phyloP scores from a whole-genome alignment of 2,113 vertebrate species.

The Clupea harengus region DNA sequence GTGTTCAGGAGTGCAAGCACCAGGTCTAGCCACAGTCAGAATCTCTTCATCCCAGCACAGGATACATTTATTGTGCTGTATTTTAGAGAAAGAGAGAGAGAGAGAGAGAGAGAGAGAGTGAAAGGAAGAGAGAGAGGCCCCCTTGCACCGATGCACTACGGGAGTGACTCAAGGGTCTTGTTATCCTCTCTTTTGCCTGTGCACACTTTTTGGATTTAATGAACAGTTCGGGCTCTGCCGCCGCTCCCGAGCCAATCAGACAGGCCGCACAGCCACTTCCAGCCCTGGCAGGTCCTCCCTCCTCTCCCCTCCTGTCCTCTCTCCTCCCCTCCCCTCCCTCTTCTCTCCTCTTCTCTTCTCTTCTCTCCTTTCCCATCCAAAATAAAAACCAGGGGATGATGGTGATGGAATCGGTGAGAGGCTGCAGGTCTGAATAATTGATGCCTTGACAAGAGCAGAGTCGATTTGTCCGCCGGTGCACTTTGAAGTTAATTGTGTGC shows the following conservation, averaged over 20 bases:
- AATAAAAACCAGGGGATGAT: conserved; percentile 32
- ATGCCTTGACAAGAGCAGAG: conserved; percentile 39
- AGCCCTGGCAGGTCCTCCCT: conserved; percentile 65
- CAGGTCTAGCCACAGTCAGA: background rate
- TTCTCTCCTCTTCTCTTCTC: background rate
- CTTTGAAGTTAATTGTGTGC: conserved; percentile 38
- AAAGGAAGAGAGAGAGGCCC: conserved; percentile 50
- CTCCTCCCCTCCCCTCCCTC: conserved; percentile 18
- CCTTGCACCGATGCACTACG: conserved; percentile 25
- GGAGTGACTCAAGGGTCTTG: conserved; percentile 69
- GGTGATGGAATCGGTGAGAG: conserved; percentile 36
- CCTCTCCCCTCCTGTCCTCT: conserved; percentile 40
- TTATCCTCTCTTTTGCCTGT: conserved; percentile 68
- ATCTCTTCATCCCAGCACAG: background rate
- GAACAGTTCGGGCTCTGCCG: conserved; percentile 41
- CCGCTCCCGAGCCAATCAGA: conserved; percentile 36
- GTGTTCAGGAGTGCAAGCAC: background rate
- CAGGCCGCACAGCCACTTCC: conserved; percentile 31
- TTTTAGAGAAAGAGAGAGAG: conserved; percentile 36
- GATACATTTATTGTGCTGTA: background rate
- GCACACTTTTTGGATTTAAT: conserved; percentile 54
- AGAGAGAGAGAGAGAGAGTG: conserved; percentile 67
- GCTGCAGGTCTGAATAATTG: conserved; percentile 48
- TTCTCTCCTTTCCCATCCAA: background rate
- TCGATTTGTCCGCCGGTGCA: conserved; percentile 42